Percentiles rank a stretch among this genome's conserved stretches.
Conservation (phyloP, 92 coral and sea anemone species). For the Porites rus region DNA sequence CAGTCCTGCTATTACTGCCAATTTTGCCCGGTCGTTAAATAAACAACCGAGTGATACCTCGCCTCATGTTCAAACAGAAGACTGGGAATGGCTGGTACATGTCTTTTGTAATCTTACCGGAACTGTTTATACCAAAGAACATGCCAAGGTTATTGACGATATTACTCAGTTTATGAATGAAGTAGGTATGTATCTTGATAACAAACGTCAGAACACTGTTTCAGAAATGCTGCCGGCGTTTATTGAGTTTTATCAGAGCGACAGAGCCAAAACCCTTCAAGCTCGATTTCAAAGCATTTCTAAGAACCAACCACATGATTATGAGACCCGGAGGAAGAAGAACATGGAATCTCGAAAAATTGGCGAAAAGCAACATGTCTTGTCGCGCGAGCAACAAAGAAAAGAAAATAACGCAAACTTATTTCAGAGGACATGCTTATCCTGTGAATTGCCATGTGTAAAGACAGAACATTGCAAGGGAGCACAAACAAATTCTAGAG, state of each 20-base stretch:
- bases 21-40: neutral
- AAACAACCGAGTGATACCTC: neutral
- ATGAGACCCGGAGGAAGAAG: neutral
- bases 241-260: neutral
- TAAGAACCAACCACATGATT: neutral
- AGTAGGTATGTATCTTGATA: neutral
- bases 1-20: slow-evolving; percentile 19
- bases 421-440: neutral
- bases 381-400: neutral
- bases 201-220: neutral
- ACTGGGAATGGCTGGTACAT: neutral
- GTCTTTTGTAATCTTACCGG: neutral
- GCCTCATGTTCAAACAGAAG: neutral
- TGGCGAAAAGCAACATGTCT: too few relatives aligned
- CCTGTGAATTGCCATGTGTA: neutral
- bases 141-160: slow-evolving; percentile 2
- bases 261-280: neutral
- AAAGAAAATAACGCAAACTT: neutral
- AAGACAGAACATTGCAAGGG: neutral
- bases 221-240: neutral
- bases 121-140: slow-evolving; percentile 15
- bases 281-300: neutral
- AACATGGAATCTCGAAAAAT: neutral
- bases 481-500: neutral
- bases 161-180: slow-evolving; percentile 10